Conservation (phyloP, 2,113 vertebrate species). For the Phylloscopus trochilus region DNA sequence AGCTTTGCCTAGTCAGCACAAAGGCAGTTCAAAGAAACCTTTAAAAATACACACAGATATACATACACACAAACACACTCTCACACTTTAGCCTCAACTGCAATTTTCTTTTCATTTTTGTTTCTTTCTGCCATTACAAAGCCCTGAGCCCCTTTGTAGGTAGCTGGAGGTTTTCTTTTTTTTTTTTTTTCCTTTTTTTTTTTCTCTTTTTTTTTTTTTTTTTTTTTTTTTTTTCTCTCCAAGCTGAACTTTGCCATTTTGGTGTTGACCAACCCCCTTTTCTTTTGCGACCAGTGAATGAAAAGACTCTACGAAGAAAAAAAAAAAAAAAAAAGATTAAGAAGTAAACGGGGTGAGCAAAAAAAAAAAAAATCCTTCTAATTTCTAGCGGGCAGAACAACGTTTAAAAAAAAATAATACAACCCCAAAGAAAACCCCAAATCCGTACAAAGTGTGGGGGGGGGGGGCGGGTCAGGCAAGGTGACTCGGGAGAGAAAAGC, state of each 20-base stretch:
- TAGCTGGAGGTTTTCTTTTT: conserved; percentile 44
- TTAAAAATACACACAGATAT: conserved; percentile 74
- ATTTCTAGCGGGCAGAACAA: conserved; percentile 39
- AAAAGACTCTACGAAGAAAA: conserved; percentile 23
- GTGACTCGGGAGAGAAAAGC: neutral
- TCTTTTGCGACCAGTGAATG: conserved; percentile 67
- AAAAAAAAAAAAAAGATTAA: neutral
- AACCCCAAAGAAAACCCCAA: neutral
- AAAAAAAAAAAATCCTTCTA: neutral
- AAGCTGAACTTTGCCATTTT: conserved; percentile 78
- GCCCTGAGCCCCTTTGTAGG: conserved; percentile 75
- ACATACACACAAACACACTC: conserved; percentile 71
- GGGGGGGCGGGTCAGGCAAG: neutral
- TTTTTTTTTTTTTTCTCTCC: neutral
- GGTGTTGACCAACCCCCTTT: conserved; percentile 72
- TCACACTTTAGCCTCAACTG: conserved; percentile 74
- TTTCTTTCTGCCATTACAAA: conserved; percentile 79
- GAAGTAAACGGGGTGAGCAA: neutral
- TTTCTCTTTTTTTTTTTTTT: neutral
- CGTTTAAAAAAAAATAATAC: conserved; percentile 51
- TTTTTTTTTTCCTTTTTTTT: neutral
- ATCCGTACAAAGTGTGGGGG: neutral
- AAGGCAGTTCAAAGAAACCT: conserved; percentile 78
- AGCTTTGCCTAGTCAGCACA: conserved; percentile 74
- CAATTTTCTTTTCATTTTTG: conserved; percentile 78